Evolutionary conservation across 2,113 vertebrate genomes (phyloP).

Genomic region (Tamias sibiricus): DNA sequence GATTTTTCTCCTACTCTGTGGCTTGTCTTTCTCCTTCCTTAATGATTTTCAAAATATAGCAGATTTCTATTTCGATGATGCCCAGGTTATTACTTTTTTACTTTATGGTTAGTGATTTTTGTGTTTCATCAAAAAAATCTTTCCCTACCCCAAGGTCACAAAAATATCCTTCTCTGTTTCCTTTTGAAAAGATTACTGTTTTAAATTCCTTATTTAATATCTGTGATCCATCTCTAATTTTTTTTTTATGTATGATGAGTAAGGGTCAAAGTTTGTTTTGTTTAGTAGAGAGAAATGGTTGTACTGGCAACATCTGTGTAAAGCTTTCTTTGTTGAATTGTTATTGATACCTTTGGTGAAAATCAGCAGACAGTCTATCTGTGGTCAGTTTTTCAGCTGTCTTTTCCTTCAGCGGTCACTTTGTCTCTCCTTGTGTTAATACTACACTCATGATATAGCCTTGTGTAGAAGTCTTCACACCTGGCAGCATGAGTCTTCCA

Average conservation of each 20-base stretch:
- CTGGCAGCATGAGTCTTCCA: neutral
- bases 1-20: slow-evolving; percentile 33
- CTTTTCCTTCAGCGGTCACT: neutral
- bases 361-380: neutral
- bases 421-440: neutral
- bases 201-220: slow-evolving; percentile 39
- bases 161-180: slow-evolving; percentile 38
- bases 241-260: neutral
- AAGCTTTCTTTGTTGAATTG: neutral
- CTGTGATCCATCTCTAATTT: neutral
- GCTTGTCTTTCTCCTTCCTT: slow-evolving; percentile 12
- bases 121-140: neutral
- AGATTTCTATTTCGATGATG: slow-evolving; percentile 24
- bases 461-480: slow-evolving; percentile 9
- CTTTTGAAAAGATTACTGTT: neutral
- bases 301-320: neutral
- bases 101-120: slow-evolving; percentile 37
- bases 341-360: neutral
- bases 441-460: neutral
- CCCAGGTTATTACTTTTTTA: slow-evolving; percentile 14
- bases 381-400: neutral
- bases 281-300: neutral
- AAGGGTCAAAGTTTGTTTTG: neutral
- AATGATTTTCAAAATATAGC: neutral
- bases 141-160: neutral